Evolutionary conservation across 1,140 invertebrate genomes (phyloP).

Genomic region (Lepidurus packardi): DNA sequence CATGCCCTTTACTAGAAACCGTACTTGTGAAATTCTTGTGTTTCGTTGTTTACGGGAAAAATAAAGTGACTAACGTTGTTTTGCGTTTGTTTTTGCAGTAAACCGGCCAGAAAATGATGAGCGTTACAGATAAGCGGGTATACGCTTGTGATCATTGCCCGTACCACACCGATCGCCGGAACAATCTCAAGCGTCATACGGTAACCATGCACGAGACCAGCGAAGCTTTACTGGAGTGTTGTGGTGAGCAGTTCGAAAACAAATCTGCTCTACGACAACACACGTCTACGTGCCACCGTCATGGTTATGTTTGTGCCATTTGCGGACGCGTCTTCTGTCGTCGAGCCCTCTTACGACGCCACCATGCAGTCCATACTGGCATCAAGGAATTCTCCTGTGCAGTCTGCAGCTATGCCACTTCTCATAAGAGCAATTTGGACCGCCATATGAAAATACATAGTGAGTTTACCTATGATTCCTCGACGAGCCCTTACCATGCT

Average conservation of each 20-base stretch:
- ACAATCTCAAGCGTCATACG: constrained; percentile 50
- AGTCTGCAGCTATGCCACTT: constrained; percentile 49
- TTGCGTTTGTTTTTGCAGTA: neutral
- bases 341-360: constrained; percentile 50
- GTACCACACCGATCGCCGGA: constrained; percentile 49
- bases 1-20: too few species aligned
- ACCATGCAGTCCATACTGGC: constrained; percentile 47
- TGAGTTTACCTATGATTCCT: neutral
- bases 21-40: too few species aligned
- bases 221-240: constrained; percentile 46
- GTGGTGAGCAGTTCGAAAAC: constrained; percentile 45
- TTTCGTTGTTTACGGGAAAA: neutral
- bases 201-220: constrained; percentile 48
- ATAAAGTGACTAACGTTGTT: neutral
- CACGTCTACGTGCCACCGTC: constrained; percentile 39
- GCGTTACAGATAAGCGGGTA: constrained; percentile 4
- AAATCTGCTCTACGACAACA: constrained; percentile 48
- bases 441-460: constrained; percentile 43
- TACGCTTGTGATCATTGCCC: constrained; percentile 42
- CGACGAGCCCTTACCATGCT: neutral
- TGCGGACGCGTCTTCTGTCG: constrained; percentile 48
- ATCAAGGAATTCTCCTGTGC: constrained; percentile 48
- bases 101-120: neutral
- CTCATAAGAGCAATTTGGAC: constrained; percentile 51
- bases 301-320: constrained; percentile 44